Evolutionary conservation across 2,797 vertebrate species (phyloP).

Genomic region (Pygocentrus nattereri): DNA sequence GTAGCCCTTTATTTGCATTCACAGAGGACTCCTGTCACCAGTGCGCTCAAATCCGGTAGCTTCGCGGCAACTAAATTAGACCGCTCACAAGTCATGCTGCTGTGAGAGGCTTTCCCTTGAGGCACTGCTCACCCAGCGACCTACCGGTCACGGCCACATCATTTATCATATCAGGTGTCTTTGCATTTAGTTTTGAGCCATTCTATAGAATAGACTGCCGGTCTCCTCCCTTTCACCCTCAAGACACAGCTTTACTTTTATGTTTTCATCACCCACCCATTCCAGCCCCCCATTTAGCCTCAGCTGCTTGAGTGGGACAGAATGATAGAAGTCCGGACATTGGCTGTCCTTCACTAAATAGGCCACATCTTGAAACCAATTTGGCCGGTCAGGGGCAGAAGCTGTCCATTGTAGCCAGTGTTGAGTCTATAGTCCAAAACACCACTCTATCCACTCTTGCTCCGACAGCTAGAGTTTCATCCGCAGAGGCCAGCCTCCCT

Average conservation of each 20-base stretch:
- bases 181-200: slow-evolving; percentile 35
- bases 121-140: slow-evolving; percentile 24
- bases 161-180: slow-evolving; percentile 45
- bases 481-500: background rate
- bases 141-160: slow-evolving; percentile 30
- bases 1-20: slow-evolving; percentile 18
- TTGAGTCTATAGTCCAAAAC: slow-evolving; percentile 30
- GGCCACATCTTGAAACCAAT: slow-evolving; percentile 47
- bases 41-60: background rate
- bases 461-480: slow-evolving; percentile 12
- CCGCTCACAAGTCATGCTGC: background rate
- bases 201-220: slow-evolving; percentile 18
- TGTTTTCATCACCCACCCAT: background rate
- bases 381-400: slow-evolving; percentile 24
- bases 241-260: background rate
- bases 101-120: slow-evolving; percentile 12
- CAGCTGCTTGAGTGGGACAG: slow-evolving; percentile 29
- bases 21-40: slow-evolving; percentile 14
- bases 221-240: slow-evolving; percentile 6
- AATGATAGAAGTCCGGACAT: slow-evolving; percentile 37
- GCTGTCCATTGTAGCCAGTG: slow-evolving; percentile 23
- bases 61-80: slow-evolving; percentile 38
- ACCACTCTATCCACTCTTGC: slow-evolving; percentile 19
- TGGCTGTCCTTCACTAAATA: slow-evolving; percentile 44
- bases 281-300: background rate